phyloP scores from a whole-genome alignment of 2,888 invertebrate genomes.

The Pelosia muscerda region DNA sequence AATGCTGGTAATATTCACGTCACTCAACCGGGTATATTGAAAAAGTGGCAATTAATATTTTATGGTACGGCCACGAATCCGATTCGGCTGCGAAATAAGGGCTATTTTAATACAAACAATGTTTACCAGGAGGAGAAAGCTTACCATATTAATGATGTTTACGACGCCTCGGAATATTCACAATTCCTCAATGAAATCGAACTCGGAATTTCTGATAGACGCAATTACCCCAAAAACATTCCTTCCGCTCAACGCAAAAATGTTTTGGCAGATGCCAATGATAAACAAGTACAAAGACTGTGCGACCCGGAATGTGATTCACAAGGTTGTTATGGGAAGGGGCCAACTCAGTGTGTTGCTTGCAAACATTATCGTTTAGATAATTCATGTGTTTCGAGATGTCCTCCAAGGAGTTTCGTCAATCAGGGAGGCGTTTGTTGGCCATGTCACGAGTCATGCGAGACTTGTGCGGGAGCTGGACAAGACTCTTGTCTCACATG shows the following conservation, averaged over 20 bases:
- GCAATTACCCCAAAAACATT: conserved; percentile 88
- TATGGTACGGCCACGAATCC: conserved; percentile 97
- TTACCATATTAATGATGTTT: conserved; percentile 89
- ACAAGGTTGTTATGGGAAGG: conserved; percentile 94
- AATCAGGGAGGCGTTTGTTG: conserved; percentile 93
- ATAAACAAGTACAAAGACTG: conserved; percentile 88
- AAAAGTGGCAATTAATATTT: conserved; percentile 98
- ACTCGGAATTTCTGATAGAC: conserved; percentile 87
- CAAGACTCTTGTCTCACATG: conserved; percentile 95
- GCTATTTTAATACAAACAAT: conserved; percentile 83
- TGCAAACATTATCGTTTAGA: conserved; percentile 94
- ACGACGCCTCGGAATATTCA: conserved; percentile 88
- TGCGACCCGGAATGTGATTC: conserved; percentile 93
- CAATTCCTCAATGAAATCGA: conserved; percentile 83
- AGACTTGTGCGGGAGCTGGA: conserved; percentile 95
- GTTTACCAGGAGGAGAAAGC: conserved; percentile 80
- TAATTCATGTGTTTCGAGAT: conserved; percentile 94
- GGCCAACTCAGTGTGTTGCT: conserved; percentile 93
- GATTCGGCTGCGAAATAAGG: conserved; percentile 89
- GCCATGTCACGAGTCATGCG: conserved; percentile 96
- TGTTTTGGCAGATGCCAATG: conserved; percentile 88
- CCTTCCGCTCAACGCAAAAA: conserved; percentile 88
- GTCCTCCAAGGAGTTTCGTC: conserved; percentile 94
- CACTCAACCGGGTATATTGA: conserved; percentile 94
- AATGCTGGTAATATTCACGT: conserved; percentile 92